A percentile compares a stretch with the other conserved stretches of the same genome.
These are phyloP conservation scores for Mixornis gularis DNA, from an alignment of 2,113 vertebrate species.

Conservation along the genomic window DNA sequence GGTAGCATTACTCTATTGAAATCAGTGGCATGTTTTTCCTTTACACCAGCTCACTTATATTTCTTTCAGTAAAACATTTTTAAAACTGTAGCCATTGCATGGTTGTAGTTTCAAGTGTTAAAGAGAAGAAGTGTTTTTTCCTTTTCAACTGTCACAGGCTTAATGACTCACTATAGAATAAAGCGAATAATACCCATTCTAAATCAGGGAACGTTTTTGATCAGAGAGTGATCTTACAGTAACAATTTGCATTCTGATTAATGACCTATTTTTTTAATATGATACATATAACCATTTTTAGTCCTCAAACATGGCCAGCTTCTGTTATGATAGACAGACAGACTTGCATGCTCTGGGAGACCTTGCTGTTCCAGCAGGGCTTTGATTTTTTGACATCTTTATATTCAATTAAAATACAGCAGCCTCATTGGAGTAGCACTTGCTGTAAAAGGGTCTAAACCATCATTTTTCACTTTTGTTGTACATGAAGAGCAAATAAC, in stretches of 20 bases:
- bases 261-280: conserved; percentile 4
- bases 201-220: conserved; percentile 11
- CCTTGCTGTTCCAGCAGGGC: not conserved
- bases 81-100: not conserved
- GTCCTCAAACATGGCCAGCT: not conserved
- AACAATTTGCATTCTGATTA: conserved; percentile 60
- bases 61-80: conserved; percentile 48
- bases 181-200: conserved; percentile 33
- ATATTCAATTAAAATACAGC: not conserved
- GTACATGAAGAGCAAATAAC: not conserved
- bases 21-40: not conserved
- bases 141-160: conserved; percentile 48
- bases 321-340: not conserved
- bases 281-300: not conserved
- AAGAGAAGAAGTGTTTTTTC: conserved; percentile 18
- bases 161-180: conserved; percentile 25
- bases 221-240: conserved; percentile 9
- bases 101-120: conserved; percentile 47
- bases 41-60: not conserved
- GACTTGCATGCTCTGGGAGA: not conserved
- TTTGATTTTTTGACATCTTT: conserved; percentile 42
- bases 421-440: not conserved
- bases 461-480: not conserved
- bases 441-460: not conserved
- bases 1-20: not conserved